Conservation (phyloP, 2,888 invertebrate genomes). For the Oscheius sp. region DNA sequence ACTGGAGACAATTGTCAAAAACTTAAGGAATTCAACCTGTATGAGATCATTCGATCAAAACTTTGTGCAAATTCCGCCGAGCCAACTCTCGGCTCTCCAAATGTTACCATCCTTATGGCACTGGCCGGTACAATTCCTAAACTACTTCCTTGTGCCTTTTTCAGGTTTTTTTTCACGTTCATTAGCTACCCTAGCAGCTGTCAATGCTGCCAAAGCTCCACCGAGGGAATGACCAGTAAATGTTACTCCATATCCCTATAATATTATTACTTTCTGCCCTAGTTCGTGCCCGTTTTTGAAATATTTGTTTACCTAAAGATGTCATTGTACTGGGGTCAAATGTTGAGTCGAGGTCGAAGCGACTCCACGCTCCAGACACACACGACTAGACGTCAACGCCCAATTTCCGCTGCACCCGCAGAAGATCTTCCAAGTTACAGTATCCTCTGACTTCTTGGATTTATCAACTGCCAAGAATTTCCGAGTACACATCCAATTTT, state of each 20-base stretch:
- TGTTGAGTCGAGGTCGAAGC: too few species aligned
- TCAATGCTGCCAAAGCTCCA: constrained; percentile 65
- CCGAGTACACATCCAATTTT: too few species aligned
- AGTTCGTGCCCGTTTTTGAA: constrained; percentile 63
- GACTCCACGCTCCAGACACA: too few species aligned
- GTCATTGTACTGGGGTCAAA: too few species aligned
- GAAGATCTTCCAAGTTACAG: too few species aligned
- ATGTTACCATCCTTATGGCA: constrained; percentile 61
- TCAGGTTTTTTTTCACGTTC: constrained; percentile 31
- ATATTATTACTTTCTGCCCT: constrained; percentile 60
- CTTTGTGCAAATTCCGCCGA: constrained; percentile 56
- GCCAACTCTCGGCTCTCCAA: constrained; percentile 69
- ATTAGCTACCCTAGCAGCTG: constrained; percentile 54
- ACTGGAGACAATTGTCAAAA: constrained; percentile 43
- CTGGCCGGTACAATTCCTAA: constrained; percentile 48
- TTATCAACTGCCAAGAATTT: too few species aligned
- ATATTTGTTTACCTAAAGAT: constrained; percentile 65
- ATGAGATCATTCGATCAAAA: constrained; percentile 60
- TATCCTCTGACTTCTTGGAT: too few species aligned
- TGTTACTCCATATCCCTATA: constrained; percentile 61
- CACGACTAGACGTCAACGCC: too few species aligned
- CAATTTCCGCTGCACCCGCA: too few species aligned
- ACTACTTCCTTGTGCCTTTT: neutral
- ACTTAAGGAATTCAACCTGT: too few species aligned
- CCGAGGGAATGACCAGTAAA: constrained; percentile 71